Percentiles rank a stretch among this genome's conserved stretches.
phyloP scores from a whole-genome alignment of 2,888 invertebrate genomes.

The Cyclophora albipunctata region DNA sequence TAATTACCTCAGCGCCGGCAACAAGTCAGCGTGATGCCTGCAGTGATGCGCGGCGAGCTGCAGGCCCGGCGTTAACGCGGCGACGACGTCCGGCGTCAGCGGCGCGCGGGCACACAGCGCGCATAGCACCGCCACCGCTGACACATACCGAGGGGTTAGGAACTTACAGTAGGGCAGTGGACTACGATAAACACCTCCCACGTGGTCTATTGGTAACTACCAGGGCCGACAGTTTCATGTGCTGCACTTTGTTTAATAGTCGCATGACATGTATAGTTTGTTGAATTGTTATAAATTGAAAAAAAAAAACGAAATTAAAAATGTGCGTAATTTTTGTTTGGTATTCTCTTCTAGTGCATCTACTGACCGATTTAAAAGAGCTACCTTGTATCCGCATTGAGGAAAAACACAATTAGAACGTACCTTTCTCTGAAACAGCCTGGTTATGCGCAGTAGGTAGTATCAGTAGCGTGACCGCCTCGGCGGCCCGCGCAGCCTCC shows the following conservation, averaged over 20 bases:
- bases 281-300: no score
- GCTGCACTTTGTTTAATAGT: no score
- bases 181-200: no score
- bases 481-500: slow-evolving; percentile 42
- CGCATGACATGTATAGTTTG: no score
- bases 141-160: background rate
- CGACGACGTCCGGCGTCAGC: slow-evolving; percentile 33
- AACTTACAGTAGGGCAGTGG: no score
- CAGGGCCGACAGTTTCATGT: no score
- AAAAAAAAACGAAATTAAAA: no score
- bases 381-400: no score
- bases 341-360: no score
- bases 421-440: slow-evolving; percentile 51
- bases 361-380: no score
- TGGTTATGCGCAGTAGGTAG: slow-evolving; percentile 49
- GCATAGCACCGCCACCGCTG: slow-evolving; percentile 60
- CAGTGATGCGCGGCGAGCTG: slow-evolving; percentile 61
- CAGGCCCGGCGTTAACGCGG: slow-evolving; percentile 55
- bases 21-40: slow-evolving; percentile 44
- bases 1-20: slow-evolving; percentile 52
- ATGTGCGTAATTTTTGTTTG: no score
- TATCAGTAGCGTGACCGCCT: slow-evolving; percentile 49
- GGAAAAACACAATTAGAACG: background rate
- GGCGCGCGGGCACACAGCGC: slow-evolving; percentile 35
- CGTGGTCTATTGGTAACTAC: no score